Evolutionary conservation across 2,888 invertebrate species (phyloP), one percentile per base, ranked within the genome.

Genomic region (Cephus spinipes): DNA sequence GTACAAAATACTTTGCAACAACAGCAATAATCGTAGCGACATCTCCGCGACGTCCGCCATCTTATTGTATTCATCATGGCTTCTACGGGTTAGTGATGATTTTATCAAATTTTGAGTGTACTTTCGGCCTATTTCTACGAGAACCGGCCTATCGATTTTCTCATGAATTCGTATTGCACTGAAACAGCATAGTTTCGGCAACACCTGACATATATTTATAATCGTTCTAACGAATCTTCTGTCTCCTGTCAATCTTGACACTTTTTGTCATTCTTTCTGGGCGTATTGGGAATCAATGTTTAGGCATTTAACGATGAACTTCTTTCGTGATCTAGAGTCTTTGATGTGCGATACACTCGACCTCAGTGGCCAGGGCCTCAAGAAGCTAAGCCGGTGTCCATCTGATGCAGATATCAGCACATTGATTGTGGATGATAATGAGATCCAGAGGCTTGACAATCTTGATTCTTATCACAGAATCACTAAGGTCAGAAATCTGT

Each of bases 401-500:
- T 92, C 93, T 77, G 94, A 94, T 80, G 95, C 96, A 91, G 94
- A 95, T 36, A 93, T 95, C 87, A 94, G 94, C 81, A 94, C 94
- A 85, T 93, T 97, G 85, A 95, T 96, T 85, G 93, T 97, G 76
- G 97, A 98, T 90, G 96, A 97, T 89, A 98, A 98, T 93, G 96
- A 97, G 89, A 92, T 98, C 81, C 96, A 96, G 88, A 94, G 97
- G 86, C 93, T 98, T 86, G 98, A 98, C 91, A 97, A 97, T 92
- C 94, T 98, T 84, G 97, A 97, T 87, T 95, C 95, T 36, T 97
- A 96, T 91, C 93, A 93, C 79, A 94, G 95, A 89, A 93, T 98
- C 76, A 95, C 95, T 92, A 95, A 95, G 93, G 96, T 97, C 93
- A 69, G 71, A 71, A 55, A 55, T 23, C 40, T 55, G 23, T 55